Conservation (phyloP, 2,888 invertebrate species). For the Synergus itoensis region DNA sequence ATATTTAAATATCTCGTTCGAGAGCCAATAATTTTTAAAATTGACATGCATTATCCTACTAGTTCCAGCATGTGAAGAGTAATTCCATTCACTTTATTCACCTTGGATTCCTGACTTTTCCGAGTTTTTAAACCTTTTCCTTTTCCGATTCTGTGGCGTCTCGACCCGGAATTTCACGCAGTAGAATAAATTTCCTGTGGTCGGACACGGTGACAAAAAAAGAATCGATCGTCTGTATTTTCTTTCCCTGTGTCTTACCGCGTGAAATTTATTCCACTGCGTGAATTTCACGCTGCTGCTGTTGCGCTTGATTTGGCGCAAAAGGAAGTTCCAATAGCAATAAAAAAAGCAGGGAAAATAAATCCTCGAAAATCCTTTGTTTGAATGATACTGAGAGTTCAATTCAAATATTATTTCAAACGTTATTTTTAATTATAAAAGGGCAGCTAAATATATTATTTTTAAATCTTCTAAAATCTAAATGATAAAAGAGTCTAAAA, state of each 20-base stretch:
- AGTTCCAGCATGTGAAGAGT: not conserved
- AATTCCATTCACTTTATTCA: constrained; percentile 4
- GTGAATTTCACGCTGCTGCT: not conserved
- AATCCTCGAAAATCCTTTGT: not conserved
- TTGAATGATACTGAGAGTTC: not conserved
- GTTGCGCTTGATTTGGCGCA: constrained; percentile 11
- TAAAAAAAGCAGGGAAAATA: not conserved
- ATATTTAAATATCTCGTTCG: not conserved
- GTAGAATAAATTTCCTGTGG: constrained; percentile 29
- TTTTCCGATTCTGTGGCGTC: not conserved
- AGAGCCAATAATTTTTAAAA: not conserved
- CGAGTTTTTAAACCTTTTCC: not conserved
- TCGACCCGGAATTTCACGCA: constrained; percentile 21
- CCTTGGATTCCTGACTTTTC: constrained; percentile 14
- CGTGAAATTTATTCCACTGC: constrained; percentile 6
- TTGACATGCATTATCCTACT: not conserved
- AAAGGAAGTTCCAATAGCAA: not conserved
- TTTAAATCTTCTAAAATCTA: no score
- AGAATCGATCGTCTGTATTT: not conserved
- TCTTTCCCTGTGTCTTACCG: not conserved
- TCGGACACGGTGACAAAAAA: constrained; percentile 23
- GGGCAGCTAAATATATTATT: no score
- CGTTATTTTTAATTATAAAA: no score
- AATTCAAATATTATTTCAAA: no score
- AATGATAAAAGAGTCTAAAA: no score